These are phyloP conservation scores for Stigmatopora nigra DNA, from an alignment of 2,113 vertebrate genomes.

Conservation along the genomic window DNA sequence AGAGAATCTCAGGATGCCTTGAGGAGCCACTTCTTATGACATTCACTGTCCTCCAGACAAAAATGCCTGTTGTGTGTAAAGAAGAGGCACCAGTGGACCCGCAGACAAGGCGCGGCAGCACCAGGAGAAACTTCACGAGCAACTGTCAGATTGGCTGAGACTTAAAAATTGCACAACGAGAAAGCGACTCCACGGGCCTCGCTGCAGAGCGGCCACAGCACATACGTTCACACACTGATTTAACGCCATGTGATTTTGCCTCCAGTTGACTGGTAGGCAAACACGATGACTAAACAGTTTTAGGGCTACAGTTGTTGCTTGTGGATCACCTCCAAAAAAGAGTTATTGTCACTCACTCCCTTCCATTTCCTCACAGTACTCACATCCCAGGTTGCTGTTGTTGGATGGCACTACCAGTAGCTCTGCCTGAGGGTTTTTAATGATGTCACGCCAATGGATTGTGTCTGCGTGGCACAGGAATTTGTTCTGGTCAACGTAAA, in stretches of 20 bases:
- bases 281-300: constrained; percentile 26
- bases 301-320: constrained; percentile 7
- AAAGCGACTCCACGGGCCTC: constrained; percentile 52
- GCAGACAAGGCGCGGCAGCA: background rate
- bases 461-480: constrained; percentile 93
- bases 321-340: background rate
- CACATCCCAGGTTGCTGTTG: constrained; percentile 88
- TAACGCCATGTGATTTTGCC: constrained; percentile 55
- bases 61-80: constrained; percentile 23
- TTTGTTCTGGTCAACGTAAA: constrained; percentile 94
- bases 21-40: constrained; percentile 32
- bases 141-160: constrained; percentile 54
- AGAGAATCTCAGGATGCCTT: constrained; percentile 11
- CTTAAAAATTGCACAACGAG: constrained; percentile 40
- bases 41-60: constrained; percentile 33
- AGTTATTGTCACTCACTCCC: constrained; percentile 7
- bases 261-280: constrained; percentile 46
- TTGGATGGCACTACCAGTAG: constrained; percentile 89
- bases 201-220: constrained; percentile 30
- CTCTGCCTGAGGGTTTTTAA: constrained; percentile 86
- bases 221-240: constrained; percentile 50
- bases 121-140: constrained; percentile 42
- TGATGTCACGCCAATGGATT: constrained; percentile 94
- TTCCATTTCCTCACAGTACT: constrained; percentile 55
- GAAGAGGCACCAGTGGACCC: constrained; percentile 20